phyloP scores from a whole-genome alignment of 2,797 vertebrate genomes.

The Sus cebifrons region DNA sequence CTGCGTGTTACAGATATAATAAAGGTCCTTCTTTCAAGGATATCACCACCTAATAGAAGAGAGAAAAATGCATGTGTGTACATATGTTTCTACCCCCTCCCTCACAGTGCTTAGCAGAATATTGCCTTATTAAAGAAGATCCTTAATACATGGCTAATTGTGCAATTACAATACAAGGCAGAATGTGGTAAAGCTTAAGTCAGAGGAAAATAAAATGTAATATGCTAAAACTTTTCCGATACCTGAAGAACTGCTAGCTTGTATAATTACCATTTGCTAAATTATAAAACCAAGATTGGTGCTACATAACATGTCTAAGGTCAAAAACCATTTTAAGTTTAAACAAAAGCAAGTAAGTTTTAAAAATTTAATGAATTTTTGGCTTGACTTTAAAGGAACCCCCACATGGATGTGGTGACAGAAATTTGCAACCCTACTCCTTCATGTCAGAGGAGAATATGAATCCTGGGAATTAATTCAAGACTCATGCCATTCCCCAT shows the following conservation, averaged over 20 bases:
- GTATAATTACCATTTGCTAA: conserved; percentile 62
- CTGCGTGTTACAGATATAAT: not conserved
- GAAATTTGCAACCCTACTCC: not conserved
- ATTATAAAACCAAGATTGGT: conserved; percentile 61
- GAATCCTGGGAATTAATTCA: conserved; percentile 63
- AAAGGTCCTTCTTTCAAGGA: conserved; percentile 3
- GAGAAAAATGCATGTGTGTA: not conserved
- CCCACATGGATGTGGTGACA: conserved; percentile 26
- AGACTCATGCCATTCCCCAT: not conserved
- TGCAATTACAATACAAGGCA: not conserved
- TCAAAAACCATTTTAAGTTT: conserved; percentile 59
- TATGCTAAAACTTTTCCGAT: conserved; percentile 21
- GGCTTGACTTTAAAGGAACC: conserved; percentile 68
- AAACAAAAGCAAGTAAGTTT: conserved; percentile 65
- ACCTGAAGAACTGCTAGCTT: conserved; percentile 19
- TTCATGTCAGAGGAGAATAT: conserved; percentile 61
- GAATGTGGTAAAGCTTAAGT: conserved; percentile 11
- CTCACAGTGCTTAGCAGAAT: not conserved
- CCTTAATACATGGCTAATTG: conserved; percentile 21
- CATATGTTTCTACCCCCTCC: not conserved
- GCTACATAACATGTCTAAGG: conserved; percentile 28
- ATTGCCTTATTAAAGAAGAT: not conserved
- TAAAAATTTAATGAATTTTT: conserved; percentile 74
- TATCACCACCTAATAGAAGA: conserved; percentile 16
- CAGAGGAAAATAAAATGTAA: conserved; percentile 4